These are phyloP conservation scores for Sorex maritimensis DNA, from an alignment of 2,797 vertebrate genomes.

Conservation along the genomic window DNA sequence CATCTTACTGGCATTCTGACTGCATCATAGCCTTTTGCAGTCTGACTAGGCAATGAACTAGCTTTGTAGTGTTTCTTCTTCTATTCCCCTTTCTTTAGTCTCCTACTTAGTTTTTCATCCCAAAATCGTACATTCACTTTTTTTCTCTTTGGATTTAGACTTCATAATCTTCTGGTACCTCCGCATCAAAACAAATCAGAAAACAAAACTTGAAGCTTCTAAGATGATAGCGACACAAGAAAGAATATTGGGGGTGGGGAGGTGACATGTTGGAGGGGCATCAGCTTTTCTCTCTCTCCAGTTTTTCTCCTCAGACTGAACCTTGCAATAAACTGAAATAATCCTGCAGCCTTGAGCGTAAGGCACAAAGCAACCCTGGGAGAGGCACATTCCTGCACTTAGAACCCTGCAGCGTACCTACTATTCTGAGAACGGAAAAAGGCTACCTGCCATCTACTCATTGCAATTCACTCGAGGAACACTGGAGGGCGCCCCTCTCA, in stretches of 20 bases:
- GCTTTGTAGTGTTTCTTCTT: slow-evolving; percentile 51
- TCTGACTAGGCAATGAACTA: not conserved
- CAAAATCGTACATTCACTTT: slow-evolving; percentile 9
- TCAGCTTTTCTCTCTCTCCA: not conserved
- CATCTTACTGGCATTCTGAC: slow-evolving; percentile 16
- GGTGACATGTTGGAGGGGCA: no score
- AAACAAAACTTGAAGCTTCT: not conserved
- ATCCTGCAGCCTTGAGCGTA: not conserved
- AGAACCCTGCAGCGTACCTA: not conserved
- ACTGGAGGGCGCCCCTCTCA: slow-evolving; percentile 73
- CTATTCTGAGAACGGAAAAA: not conserved
- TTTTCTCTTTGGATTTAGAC: slow-evolving; percentile 52
- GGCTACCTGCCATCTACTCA: not conserved
- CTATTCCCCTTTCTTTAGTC: not conserved
- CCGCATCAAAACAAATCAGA: not conserved
- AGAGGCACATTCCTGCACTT: not conserved
- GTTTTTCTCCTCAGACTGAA: slow-evolving; percentile 25
- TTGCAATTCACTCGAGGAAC: slow-evolving; percentile 57
- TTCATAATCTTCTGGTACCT: not conserved
- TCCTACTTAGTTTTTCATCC: not conserved
- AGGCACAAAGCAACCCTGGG: not conserved
- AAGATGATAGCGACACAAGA: no score
- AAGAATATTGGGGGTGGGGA: no score
- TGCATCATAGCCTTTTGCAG: slow-evolving; percentile 55
- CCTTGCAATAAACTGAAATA: slow-evolving; percentile 15